Base-by-base conservation (phyloP, 1,140 invertebrate genomes). In the Amyelois transitella region DNA sequence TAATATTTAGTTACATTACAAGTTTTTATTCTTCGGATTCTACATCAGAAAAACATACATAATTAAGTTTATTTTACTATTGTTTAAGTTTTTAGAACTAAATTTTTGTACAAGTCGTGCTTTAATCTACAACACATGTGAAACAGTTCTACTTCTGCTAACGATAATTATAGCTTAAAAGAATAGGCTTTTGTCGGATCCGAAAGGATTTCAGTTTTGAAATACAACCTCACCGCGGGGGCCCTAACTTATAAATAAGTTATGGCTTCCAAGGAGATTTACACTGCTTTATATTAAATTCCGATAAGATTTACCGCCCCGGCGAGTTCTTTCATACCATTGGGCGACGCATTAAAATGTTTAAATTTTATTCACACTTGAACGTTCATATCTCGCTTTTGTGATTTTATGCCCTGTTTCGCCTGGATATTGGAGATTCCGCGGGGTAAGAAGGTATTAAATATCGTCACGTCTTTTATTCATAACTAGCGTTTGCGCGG, bases 221-320 rank as follows among this genome's bases (percentile, higher is more conserved):
- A 21, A 48, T 48, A 48, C 6, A 48, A 19, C 45, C 19, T 2
- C 32, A 22, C 45, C 8, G 19, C 45, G 7, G 45, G 45, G 45
- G 18, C n/a, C 20, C 6, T 48, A 48, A 48, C 45, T 48, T 48
- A 48, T 48, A 22, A 22, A 48, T 48, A 48, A 48, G 45, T 48
- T 48, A 48, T 22, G 45, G 45, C 19, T 20, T 6, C 18, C 32
- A n/a, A n/a, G 18, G 6, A 47, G 44, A 47, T 47, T 47, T 47
- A 47, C 44, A 47, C 44, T 47, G 44, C 44, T 47, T 47, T 47
- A 47, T 47, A 47, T 47, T 47, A 47, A 47, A 47, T 47, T 47
- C 44, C 44, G 6, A 47, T 47, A 20, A 47, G 44, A 47, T 47
- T 47, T 47, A 47, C 18, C 19, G 14, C 44, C 44, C 2, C 18